These are phyloP conservation scores for Eupithecia insigniata DNA, from an alignment of 2,888 invertebrate genomes.

Conservation along the genomic window DNA sequence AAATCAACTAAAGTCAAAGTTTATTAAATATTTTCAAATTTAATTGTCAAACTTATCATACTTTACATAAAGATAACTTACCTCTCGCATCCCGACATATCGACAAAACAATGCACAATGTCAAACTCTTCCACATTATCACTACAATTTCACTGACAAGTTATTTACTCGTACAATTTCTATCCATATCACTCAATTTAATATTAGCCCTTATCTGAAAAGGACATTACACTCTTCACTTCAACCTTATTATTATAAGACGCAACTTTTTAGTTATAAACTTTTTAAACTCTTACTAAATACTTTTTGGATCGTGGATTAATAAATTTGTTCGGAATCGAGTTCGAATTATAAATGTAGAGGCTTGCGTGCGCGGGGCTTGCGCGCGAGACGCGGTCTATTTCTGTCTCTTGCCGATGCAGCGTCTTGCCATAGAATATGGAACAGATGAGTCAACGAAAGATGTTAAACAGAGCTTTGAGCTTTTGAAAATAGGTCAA, in stretches of 20 bases:
- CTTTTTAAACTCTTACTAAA: background rate
- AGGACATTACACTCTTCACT: constrained; percentile 31
- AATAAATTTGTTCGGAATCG: constrained; percentile 18
- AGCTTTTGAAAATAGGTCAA: constrained; percentile 15
- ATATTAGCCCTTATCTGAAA: constrained; percentile 30
- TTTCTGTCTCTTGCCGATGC: constrained; percentile 72
- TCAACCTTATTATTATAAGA: background rate
- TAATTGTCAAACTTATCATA: background rate
- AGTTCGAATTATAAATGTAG: constrained; percentile 52
- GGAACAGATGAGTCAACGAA: constrained; percentile 44
- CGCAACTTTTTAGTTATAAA: constrained; percentile 1
- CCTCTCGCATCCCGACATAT: constrained; percentile 51
- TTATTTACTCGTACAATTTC: constrained; percentile 28
- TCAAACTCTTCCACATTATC: constrained; percentile 53
- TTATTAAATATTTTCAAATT: background rate
- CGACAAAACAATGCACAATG: constrained; percentile 49
- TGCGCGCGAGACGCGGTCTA: constrained; percentile 69
- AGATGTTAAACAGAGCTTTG: constrained; percentile 19
- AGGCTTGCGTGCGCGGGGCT: constrained; percentile 62
- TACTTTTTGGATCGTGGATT: constrained; percentile 17
- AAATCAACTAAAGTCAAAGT: too few relatives aligned
- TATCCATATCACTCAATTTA: constrained; percentile 48
- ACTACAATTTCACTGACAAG: constrained; percentile 44
- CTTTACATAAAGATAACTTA: constrained; percentile 27
- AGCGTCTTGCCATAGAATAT: constrained; percentile 70